Base-by-base conservation (phyloP, 2,888 invertebrate genomes). In the Drosophila neoperkinsi region DNA sequence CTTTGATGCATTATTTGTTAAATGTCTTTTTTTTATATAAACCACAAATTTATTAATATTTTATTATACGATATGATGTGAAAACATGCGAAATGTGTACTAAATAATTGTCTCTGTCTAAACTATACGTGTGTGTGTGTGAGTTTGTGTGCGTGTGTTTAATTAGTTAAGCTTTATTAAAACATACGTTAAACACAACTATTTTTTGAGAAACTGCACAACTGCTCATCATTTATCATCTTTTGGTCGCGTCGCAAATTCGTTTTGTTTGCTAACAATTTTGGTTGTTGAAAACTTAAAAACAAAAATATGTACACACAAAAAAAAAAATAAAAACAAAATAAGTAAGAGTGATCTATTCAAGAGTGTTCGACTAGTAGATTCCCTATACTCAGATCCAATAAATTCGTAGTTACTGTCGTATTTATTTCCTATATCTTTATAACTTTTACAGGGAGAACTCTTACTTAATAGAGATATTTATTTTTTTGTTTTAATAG, bases 101-200 rank as follows among this genome's bases (percentile, higher is more conserved):
- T 68, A 57, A 36, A 67, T 63, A 60, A 36, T 71, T 46, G 50
- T 56, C 28, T 58, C 50, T 49, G 41, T 51, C 25, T 38, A 31
- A 30, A n/a, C 3, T 55, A 30, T 1, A 7, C 7, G 13, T 21
- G 11, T 38, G 51, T 55, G n/a, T 56, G 41, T 25, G 7, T 36
- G 41, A 50, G 59, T 57, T 30, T 52, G 36, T 43, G 52, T 28
- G 52, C 52, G 65, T 60, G 13, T 58, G 68, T 84, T 89, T 80
- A 89, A 85, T 85, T 89, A 87, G 85, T 87, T 79, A 89, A 89
- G 89, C 84, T 87, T 89, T 87, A 87, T 87, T 87, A 84, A 89
- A 85, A 87, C 89, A 85, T 79, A 82, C 76, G 76, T 76, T 74
- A 71, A 82, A 68, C 77, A 70, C 70, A 83, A 76, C 81, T 79